Percentiles rank a stretch among this genome's conserved stretches.
Conservation (phyloP, 1,140 invertebrate species). For the Oryctes rhinoceros region DNA sequence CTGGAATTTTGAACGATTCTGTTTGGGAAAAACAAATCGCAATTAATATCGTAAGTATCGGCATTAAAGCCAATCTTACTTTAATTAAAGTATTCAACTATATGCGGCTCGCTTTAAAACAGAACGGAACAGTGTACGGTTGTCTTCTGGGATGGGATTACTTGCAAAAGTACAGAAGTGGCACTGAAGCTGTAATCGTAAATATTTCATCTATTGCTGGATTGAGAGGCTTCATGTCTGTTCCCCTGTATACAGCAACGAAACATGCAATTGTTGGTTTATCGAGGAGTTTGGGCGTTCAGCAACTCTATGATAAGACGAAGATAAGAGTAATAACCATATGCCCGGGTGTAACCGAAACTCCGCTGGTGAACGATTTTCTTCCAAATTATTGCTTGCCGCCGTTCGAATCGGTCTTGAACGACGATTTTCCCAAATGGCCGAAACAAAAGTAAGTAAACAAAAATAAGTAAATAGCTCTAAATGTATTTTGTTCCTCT, state of each 20-base stretch:
- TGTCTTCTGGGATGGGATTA: conserved; percentile 51
- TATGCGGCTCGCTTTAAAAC: conserved; percentile 33
- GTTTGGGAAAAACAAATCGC: conserved; percentile 55
- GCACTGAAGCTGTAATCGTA: conserved; percentile 49
- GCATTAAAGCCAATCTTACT: not conserved
- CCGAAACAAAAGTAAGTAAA: conserved; percentile 9
- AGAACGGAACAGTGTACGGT: conserved; percentile 52
- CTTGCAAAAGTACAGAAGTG: conserved; percentile 47
- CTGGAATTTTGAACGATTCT: conserved; percentile 52
- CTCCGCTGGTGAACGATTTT: conserved; percentile 37
- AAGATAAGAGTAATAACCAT: conserved; percentile 56
- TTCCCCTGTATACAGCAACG: conserved; percentile 51
- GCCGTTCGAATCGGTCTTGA: not conserved
- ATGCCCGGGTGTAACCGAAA: conserved; percentile 57
- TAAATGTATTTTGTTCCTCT: no score
- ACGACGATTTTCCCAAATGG: conserved; percentile 12
- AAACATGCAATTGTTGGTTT: conserved; percentile 51
- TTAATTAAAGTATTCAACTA: not conserved
- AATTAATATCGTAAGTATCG: conserved; percentile 52
- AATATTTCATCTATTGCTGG: conserved; percentile 51
- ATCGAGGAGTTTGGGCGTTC: conserved; percentile 44
- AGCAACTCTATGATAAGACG: conserved; percentile 47
- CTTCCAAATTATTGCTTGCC: not conserved
- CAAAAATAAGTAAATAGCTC: no score
- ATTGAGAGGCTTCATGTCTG: conserved; percentile 37